These are phyloP conservation scores for Caenorhabditis becei DNA, from an alignment of 2,888 invertebrate species.

Conservation along the genomic window DNA sequence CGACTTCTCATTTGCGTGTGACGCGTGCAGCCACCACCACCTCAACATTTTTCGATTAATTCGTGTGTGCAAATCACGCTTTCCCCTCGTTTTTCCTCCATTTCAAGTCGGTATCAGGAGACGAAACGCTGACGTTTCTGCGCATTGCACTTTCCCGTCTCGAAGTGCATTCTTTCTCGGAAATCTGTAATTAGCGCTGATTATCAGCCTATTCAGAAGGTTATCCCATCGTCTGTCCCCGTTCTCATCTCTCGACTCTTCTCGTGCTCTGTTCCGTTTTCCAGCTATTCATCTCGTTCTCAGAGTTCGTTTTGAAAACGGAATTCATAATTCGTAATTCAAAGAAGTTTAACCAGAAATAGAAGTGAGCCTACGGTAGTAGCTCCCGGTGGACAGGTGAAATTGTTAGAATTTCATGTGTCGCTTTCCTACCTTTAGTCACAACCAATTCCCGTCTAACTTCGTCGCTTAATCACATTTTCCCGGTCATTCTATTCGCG, in stretches of 20 bases:
- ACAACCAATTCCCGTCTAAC: too few relatives aligned
- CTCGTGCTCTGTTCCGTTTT: neutral
- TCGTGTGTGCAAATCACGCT: constrained; percentile 47
- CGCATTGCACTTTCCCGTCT: constrained; percentile 21
- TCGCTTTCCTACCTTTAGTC: too few relatives aligned
- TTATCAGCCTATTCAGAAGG: constrained; percentile 39
- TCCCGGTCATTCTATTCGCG: neutral
- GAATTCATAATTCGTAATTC: too few relatives aligned
- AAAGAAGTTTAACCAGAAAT: too few relatives aligned
- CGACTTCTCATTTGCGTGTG: constrained; percentile 29
- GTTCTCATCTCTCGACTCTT: neutral
- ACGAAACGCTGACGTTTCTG: constrained; percentile 10
- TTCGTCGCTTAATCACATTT: neutral
- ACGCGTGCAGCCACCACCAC: constrained; percentile 34
- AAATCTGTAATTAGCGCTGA: constrained; percentile 1
- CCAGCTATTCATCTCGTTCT: neutral
- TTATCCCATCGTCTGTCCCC: neutral
- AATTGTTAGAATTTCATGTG: too few relatives aligned
- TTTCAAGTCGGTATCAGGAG: neutral
- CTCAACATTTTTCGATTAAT: constrained; percentile 47
- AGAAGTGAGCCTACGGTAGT: too few relatives aligned
- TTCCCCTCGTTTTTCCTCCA: constrained; percentile 4
- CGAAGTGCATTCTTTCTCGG: neutral
- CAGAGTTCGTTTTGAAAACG: too few relatives aligned
- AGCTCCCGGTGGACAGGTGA: too few relatives aligned